Evolutionary conservation across 2,888 invertebrate species (phyloP).

Genomic region (Nemapogon koenigi): DNA sequence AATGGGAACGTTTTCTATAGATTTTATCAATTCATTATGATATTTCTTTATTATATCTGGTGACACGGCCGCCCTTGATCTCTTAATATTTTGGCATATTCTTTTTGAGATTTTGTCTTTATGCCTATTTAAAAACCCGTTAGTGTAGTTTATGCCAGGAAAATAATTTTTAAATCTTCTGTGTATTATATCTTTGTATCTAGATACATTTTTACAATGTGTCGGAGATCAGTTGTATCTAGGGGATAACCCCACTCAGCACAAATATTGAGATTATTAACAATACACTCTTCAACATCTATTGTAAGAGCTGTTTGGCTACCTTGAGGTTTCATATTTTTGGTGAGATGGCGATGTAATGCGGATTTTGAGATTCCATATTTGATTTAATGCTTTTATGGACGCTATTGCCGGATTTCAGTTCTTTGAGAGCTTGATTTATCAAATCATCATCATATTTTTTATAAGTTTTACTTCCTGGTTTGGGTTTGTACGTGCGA

Average conservation of each 20-base stretch:
- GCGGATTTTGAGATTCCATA: too few species aligned
- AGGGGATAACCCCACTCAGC: slow-evolving; percentile 10
- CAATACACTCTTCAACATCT: slow-evolving; percentile 6
- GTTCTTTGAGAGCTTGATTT: slow-evolving; percentile 5
- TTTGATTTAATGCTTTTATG: neutral
- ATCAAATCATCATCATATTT: slow-evolving; percentile 5
- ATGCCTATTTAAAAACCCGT: slow-evolving; percentile 15
- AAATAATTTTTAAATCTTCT: slow-evolving; percentile 15
- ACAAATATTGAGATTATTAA: slow-evolving; percentile 9
- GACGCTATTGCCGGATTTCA: slow-evolving; percentile 7
- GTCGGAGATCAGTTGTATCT: slow-evolving; percentile 5
- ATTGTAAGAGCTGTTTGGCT: slow-evolving; percentile 3
- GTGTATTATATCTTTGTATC: slow-evolving; percentile 7
- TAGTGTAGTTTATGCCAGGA: slow-evolving; percentile 15
- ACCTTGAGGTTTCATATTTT: too few species aligned
- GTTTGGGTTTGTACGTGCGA: slow-evolving; percentile 5
- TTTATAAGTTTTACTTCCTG: slow-evolving; percentile 1
- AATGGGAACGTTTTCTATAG: neutral
- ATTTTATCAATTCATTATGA: slow-evolving; percentile 3
- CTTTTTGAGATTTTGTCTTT: slow-evolving; percentile 13
- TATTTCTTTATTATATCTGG: slow-evolving; percentile 8
- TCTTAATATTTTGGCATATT: slow-evolving; percentile 13
- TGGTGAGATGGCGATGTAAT: too few species aligned
- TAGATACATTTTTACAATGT: slow-evolving; percentile 9
- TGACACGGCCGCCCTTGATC: slow-evolving; percentile 9